phyloP scores from a whole-genome alignment of 1,140 invertebrate species.

The Cydia pomonella region DNA sequence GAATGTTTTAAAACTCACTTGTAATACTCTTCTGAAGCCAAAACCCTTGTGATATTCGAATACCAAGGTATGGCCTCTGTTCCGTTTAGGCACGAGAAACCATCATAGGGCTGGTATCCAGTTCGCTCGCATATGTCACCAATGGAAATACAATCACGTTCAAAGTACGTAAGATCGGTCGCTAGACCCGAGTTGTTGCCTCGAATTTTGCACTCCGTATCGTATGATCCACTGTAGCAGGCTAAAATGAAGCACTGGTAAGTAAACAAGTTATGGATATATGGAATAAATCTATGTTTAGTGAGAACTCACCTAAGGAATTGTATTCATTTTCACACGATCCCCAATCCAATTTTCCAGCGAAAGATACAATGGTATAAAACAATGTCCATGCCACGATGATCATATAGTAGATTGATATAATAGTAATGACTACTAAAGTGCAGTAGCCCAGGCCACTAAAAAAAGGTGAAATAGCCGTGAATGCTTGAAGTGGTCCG shows the following conservation, averaged over 20 bases:
- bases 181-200: slow-evolving; percentile 57
- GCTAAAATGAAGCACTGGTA: slow-evolving; percentile 56
- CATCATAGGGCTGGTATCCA: slow-evolving; percentile 66
- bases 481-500: slow-evolving; percentile 82
- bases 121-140: slow-evolving; percentile 72
- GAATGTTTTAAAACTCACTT: slow-evolving; percentile 67
- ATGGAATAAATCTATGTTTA: neutral
- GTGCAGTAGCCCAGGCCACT: slow-evolving; percentile 85
- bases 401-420: slow-evolving; percentile 92
- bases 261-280: neutral
- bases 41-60: slow-evolving; percentile 62
- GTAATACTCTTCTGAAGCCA: slow-evolving; percentile 83
- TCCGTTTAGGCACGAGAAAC: slow-evolving; percentile 67
- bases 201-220: slow-evolving; percentile 63
- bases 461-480: slow-evolving; percentile 83
- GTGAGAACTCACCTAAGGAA: slow-evolving; percentile 79
- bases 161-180: slow-evolving; percentile 74
- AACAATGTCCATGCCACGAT: slow-evolving; percentile 90
- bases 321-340: slow-evolving; percentile 85
- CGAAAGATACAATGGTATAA: slow-evolving; percentile 88
- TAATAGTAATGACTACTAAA: slow-evolving; percentile 87
- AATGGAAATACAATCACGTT: slow-evolving; percentile 77
- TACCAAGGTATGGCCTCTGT: slow-evolving; percentile 61
- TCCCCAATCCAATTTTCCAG: slow-evolving; percentile 85
- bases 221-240: slow-evolving; percentile 81